Base-by-base conservation (phyloP, 2,113 vertebrate genomes). In the Pollachius pollachius region DNA sequence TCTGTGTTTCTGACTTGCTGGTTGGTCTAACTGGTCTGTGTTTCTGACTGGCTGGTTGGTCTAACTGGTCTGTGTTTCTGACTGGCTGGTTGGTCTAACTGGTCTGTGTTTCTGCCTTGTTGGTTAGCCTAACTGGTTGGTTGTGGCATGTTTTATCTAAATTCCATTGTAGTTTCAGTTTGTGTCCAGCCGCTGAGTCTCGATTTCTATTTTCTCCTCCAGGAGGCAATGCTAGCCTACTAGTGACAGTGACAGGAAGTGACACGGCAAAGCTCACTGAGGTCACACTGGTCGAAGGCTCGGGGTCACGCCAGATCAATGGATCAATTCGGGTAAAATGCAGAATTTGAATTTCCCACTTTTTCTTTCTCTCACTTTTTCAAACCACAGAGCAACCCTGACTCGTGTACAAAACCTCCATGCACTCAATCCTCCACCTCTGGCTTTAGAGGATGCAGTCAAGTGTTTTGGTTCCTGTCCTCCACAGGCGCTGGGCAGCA, bases 201-300 rank as follows among this genome's bases (percentile, higher is more conserved):
- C 41, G 2, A 13, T 48, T 69, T 61, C 18, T 48, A 76, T 34
- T 69, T 52, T 2, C 41, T 52, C 54, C 65, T 74, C 18, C 68
- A 91, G 91, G 89, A 12, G 72, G 69, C 0, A 90, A 89, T 27
- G n/a, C 30, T 72, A 91, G 69, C 57, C n/a, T 90, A 34, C 25
- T 91, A 70, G 59, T 91, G 5, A 23, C 86, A 15, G 78, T 90
- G 34, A 77, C 88, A 62, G 87, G 83, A 71, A 87, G 81, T 66
- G 77, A 85, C 70, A 69, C 61, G 4, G 72, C 84, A 1, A 84
- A 30, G 9, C 67, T 86, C 15, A 83, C 81, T 16, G 84, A 81
- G 41, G 85, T 90, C 62, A 70, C 62, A 67, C 74, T 92, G 19
- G 74, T 83, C 19, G 84, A 86, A 76, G 77, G 69, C n/a, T 84